phyloP scores from a whole-genome alignment of 2,113 vertebrate genomes.

The Strigops habroptila region DNA sequence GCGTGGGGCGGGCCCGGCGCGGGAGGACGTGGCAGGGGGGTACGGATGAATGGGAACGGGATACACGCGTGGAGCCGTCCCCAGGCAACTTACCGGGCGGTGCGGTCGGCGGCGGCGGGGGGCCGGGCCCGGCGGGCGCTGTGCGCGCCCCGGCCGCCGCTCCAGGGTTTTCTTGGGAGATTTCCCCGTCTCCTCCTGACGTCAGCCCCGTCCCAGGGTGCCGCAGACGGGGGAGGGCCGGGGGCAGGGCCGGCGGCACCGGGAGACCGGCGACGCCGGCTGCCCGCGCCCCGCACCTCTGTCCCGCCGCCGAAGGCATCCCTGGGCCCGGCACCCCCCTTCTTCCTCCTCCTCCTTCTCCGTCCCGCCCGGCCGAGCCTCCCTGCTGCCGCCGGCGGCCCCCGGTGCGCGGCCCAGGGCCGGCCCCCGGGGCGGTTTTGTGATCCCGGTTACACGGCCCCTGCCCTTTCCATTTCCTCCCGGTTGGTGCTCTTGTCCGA shows the following conservation, averaged over 20 bases:
- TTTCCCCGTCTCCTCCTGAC: slow-evolving; percentile 74
- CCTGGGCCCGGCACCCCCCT: background rate
- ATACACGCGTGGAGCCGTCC: background rate
- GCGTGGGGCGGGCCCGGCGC: background rate
- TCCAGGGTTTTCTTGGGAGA: slow-evolving; percentile 74
- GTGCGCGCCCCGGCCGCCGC: slow-evolving; percentile 42
- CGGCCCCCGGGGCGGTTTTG: background rate
- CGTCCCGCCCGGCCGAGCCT: background rate
- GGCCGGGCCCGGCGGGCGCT: slow-evolving; percentile 42
- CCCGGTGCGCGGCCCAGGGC: background rate
- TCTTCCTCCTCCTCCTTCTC: background rate
- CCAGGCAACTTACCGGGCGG: background rate
- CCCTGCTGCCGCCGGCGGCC: background rate
- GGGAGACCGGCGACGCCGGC: background rate
- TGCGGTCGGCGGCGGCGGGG: background rate
- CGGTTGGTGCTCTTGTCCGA: background rate
- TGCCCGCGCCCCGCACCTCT: background rate
- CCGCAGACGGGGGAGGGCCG: slow-evolving; percentile 52
- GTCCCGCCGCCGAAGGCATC: background rate
- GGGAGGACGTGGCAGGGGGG: background rate
- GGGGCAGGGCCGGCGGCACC: slow-evolving; percentile 36
- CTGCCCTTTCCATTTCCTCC: slow-evolving; percentile 3
- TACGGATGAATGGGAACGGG: no score
- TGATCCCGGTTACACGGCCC: background rate
- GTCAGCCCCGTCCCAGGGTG: slow-evolving; percentile 71